These are phyloP conservation scores for Patagioenas fasciata DNA, from an alignment of 2,113 vertebrate genomes.

Conservation along the genomic window DNA sequence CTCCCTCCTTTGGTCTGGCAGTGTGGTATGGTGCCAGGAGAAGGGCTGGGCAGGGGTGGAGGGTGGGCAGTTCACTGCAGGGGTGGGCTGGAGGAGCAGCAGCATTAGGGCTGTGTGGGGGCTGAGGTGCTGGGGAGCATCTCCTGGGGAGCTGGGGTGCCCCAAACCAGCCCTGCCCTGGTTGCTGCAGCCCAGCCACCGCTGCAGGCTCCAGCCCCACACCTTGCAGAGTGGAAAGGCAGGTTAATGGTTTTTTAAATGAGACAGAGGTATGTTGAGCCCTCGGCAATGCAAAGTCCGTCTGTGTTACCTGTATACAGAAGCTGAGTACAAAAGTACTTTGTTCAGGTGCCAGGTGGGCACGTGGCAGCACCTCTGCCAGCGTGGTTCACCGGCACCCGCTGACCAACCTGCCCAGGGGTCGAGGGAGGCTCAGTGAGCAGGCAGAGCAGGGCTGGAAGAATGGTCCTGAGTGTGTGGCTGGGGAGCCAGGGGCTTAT, in stretches of 20 bases:
- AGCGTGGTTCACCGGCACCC: fast-evolving
- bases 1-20: not conserved
- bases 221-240: not conserved
- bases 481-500: not conserved
- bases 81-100: not conserved
- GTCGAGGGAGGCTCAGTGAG: not conserved
- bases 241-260: not conserved
- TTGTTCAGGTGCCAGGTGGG: not conserved
- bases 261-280: not conserved
- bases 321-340: not conserved
- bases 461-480: not conserved
- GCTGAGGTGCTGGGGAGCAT: not conserved
- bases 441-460: not conserved
- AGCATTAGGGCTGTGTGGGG: not conserved
- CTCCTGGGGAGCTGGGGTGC: not conserved
- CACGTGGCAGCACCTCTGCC: not conserved
- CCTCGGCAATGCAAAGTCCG: not conserved
- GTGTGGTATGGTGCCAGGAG: not conserved
- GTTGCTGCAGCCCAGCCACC: not conserved
- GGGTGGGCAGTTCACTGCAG: not conserved
- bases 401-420: fast-evolving
- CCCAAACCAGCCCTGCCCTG: not conserved
- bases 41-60: not conserved
- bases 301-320: fast-evolving
- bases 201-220: not conserved